Evolutionary conservation across 2,113 vertebrate species (phyloP), one percentile per base, ranked within the genome.

Genomic region (Stomatorhinus ivindoensis): DNA sequence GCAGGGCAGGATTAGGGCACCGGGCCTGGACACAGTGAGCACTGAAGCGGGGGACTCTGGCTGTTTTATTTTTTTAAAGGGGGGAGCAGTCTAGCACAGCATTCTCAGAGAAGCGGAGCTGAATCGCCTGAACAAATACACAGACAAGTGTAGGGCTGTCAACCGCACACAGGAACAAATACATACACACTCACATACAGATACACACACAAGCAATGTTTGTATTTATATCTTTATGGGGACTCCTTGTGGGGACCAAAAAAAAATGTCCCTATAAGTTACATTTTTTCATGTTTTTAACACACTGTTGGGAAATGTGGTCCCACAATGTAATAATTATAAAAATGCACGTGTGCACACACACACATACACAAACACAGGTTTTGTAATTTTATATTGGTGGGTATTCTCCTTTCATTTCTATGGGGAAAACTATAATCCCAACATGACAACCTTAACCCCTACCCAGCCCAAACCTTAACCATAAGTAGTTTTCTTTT

Each of bases 21-120:
- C 87, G 89, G 94, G 93, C 93, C 91, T 95, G 94, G 95, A 95
- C 93, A 93, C 91, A 93, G 95, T 92, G 90, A 90, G 93, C 94
- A 92, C 94, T 95, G 91, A 93, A 93, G 91, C 93, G 95, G 90
- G 91, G 92, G 92, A 87, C 91, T 73, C 93, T 2, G 35, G 35
- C 35, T 35, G 42, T 80, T 80, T 80, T 92, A 93, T 92, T 94
- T 95, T 94, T 92, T 93, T 93, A 90, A 91, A 31, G 47, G 53
- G 88, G 93, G 93, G 95, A 92, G 92, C 91, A 95, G 94, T 89
- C 47, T 92, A 61, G 88, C 93, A 89, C 92, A 82, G 89, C 91
- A 91, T 92, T 89, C 92, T 55, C 9, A 10, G 92, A 93, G 90
- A 90, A 94, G 90, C 89, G 39, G 92, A 90, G 92, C 91, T 91